Percentiles rank a stretch among this genome's conserved stretches.
phyloP scores from a whole-genome alignment of 2,888 invertebrate species.

The Drosophila greeni region DNA sequence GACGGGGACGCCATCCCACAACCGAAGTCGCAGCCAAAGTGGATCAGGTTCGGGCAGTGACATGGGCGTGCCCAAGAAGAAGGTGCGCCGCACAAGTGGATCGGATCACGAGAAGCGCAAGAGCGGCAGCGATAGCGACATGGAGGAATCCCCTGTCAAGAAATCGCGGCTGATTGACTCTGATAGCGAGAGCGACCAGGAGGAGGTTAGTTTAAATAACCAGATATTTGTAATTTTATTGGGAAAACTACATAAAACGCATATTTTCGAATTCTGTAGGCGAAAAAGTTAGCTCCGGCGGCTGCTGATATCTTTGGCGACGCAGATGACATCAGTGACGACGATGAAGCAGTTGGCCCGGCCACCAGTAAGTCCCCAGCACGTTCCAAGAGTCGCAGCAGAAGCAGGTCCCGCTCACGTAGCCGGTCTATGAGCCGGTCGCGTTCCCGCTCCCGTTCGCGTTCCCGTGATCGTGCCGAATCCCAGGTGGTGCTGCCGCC shows the following conservation, averaged over 20 bases:
- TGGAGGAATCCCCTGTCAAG: constrained; percentile 72
- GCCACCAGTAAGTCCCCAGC: constrained; percentile 61
- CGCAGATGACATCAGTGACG: constrained; percentile 95
- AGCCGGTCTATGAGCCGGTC: constrained; percentile 63
- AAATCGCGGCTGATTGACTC: constrained; percentile 82
- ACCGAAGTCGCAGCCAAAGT: constrained; percentile 66
- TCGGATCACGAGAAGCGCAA: constrained; percentile 79
- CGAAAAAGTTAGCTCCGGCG: constrained; percentile 62
- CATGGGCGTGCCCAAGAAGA: constrained; percentile 72
- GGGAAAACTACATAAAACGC: neutral
- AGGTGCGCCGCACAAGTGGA: constrained; percentile 79
- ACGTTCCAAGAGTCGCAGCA: constrained; percentile 68
- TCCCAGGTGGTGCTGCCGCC: constrained; percentile 67
- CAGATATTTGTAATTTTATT: neutral
- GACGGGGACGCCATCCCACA: constrained; percentile 38
- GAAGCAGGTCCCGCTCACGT: constrained; percentile 64
- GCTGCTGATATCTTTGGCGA: constrained; percentile 95
- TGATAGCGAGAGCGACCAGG: constrained; percentile 85
- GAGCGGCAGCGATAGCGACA: constrained; percentile 70
- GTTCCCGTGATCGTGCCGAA: constrained; percentile 64
- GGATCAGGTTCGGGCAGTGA: constrained; percentile 76
- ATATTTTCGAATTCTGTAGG: constrained; percentile 20
- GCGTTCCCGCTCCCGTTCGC: constrained; percentile 67
- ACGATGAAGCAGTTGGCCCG: constrained; percentile 65
- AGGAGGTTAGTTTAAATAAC: constrained; percentile 63